Evolutionary conservation across 2,888 invertebrate species (phyloP).

Genomic region (Tipula confusa): DNA sequence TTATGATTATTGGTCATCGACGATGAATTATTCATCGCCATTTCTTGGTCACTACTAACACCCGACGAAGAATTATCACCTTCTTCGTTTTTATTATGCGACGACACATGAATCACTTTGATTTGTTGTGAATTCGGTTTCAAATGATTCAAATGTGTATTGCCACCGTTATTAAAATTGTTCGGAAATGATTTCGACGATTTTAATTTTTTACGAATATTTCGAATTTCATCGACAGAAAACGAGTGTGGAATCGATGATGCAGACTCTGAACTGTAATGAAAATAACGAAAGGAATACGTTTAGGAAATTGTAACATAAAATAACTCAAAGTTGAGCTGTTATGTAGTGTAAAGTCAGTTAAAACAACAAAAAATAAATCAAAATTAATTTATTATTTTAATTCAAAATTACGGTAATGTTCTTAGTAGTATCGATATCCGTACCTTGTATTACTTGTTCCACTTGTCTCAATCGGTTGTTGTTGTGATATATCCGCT

Average conservation of each 20-base stretch:
- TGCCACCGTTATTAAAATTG: conserved; percentile 55
- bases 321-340: neutral
- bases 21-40: conserved; percentile 53
- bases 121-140: conserved; percentile 32
- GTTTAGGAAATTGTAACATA: neutral
- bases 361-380: conserved; percentile 13
- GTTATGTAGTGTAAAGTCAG: too few relatives aligned
- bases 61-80: conserved; percentile 86
- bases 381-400: neutral
- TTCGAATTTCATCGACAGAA: conserved; percentile 85
- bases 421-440: neutral
- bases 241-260: conserved; percentile 74
- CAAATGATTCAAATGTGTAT: conserved; percentile 42
- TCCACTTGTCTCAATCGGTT: conserved; percentile 63
- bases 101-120: conserved; percentile 29
- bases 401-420: neutral
- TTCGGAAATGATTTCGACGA: conserved; percentile 84
- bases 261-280: conserved; percentile 21
- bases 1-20: conserved; percentile 47
- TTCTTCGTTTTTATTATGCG: conserved; percentile 59
- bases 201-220: conserved; percentile 76
- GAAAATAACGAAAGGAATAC: neutral
- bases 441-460: conserved; percentile 67
- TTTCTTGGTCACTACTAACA: conserved; percentile 81
- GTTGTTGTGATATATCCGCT: conserved; percentile 36